These are phyloP conservation scores for Etia nguti DNA, from an alignment of 2,113 vertebrate species.

Conservation along the genomic window DNA sequence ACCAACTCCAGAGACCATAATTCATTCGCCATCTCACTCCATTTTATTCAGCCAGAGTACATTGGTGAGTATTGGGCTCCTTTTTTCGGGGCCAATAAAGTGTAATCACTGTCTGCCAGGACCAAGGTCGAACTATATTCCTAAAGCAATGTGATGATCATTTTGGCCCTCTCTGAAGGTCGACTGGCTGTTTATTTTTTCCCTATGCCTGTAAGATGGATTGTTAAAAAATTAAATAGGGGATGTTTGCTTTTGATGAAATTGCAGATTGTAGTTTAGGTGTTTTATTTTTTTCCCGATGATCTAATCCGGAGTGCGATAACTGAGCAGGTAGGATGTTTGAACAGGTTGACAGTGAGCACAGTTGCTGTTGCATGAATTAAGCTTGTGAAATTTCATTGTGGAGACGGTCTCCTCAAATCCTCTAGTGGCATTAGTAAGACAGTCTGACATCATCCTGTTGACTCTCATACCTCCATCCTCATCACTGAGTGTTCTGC, in stretches of 20 bases:
- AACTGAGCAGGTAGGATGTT: constrained; percentile 3
- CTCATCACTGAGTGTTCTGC: background rate
- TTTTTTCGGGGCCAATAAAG: constrained; percentile 48
- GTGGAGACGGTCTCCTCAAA: background rate
- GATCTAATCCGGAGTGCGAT: background rate
- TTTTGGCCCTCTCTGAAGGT: constrained; percentile 45
- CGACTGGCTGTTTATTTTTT: constrained; percentile 34
- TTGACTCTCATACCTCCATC: background rate
- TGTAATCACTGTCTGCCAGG: constrained; percentile 45
- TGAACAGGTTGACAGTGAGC: constrained; percentile 16
- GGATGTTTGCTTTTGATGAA: constrained; percentile 12
- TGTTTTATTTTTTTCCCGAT: background rate
- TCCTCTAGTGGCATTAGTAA: background rate
- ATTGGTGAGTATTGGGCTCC: constrained; percentile 31
- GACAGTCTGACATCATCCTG: background rate
- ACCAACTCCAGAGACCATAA: constrained; percentile 39
- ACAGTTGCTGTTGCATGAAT: background rate
- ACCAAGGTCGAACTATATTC: constrained; percentile 46
- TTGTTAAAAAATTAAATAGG: constrained; percentile 7
- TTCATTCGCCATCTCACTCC: constrained; percentile 19
- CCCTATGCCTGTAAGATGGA: background rate
- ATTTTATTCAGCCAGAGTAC: constrained; percentile 43
- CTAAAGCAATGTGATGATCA: constrained; percentile 32
- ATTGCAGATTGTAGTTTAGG: constrained; percentile 1
- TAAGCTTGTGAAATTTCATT: background rate